Evolutionary conservation across 2,888 invertebrate genomes (phyloP).

Genomic region (Harmothoe impar): DNA sequence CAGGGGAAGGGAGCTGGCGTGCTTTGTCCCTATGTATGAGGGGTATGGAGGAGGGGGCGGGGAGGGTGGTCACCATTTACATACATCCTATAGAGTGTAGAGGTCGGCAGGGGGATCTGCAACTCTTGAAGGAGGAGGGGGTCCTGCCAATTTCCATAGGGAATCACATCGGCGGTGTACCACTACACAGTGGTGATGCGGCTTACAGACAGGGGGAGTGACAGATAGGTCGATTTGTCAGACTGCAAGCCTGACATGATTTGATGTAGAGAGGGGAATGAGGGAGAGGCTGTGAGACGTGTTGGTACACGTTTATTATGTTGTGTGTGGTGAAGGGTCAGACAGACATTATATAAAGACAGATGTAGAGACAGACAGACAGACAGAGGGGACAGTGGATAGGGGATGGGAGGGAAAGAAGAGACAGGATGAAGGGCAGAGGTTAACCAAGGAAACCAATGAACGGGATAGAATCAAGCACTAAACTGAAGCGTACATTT

Average conservation of each 20-base stretch:
- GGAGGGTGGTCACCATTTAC: constrained; percentile 21
- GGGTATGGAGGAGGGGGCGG: not conserved
- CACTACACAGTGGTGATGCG: not conserved
- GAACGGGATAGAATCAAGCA: no score
- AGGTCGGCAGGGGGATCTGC: not conserved
- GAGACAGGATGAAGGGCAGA: not conserved
- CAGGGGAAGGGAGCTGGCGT: not conserved
- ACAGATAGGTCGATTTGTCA: constrained; percentile 57
- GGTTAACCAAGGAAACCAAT: no score
- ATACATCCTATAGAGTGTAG: not conserved
- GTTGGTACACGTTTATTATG: not conserved
- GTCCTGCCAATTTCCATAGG: constrained; percentile 44
- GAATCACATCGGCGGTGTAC: constrained; percentile 16
- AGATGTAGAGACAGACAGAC: no score
- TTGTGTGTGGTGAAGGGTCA: no score
- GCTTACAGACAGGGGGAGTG: constrained; percentile 28
- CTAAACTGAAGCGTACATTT: no score
- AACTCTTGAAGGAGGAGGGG: constrained; percentile 32
- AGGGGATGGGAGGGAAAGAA: not conserved
- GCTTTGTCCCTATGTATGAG: constrained; percentile 53
- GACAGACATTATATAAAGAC: no score
- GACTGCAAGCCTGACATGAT: constrained; percentile 16
- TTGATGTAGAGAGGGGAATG: not conserved
- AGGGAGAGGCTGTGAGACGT: not conserved
- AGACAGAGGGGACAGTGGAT: no score